These are phyloP conservation scores for Trachelipus rathkii DNA, from an alignment of 1,140 invertebrate genomes.

Conservation along the genomic window DNA sequence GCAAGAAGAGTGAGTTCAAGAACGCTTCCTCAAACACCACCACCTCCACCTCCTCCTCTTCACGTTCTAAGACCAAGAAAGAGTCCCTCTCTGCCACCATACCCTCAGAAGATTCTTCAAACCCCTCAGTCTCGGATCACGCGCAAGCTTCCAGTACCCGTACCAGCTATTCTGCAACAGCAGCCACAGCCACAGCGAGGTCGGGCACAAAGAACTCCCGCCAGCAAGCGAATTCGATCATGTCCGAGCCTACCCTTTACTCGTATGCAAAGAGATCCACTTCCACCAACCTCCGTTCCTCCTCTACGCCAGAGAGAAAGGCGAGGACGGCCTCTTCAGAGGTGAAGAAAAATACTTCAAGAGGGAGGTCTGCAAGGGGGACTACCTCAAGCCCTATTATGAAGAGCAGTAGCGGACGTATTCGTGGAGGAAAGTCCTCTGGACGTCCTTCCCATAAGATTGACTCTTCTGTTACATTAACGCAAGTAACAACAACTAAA, in stretches of 20 bases:
- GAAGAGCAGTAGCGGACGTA: neutral
- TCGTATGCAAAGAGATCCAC: neutral
- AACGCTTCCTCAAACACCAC: neutral
- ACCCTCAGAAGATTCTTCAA: neutral
- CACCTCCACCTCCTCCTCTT: neutral
- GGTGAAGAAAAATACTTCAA: neutral
- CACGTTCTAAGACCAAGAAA: neutral
- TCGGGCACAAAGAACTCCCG: neutral
- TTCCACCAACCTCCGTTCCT: neutral
- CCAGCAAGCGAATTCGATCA: neutral
- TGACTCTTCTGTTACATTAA: no score
- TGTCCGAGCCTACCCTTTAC: neutral
- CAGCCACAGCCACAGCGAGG: no score
- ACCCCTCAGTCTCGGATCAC: neutral
- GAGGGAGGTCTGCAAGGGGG: neutral
- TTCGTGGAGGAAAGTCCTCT: no score
- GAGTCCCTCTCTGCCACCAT: neutral
- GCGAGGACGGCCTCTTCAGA: neutral
- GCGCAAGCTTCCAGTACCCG: neutral
- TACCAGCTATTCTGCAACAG: neutral
- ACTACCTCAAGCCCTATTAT: neutral
- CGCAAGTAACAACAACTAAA: no score
- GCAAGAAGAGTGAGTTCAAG: conserved; percentile 6
- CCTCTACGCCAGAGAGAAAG: neutral
- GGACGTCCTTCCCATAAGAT: neutral